These are phyloP conservation scores for Samia ricini DNA, from an alignment of 1,140 invertebrate species.

Conservation along the genomic window DNA sequence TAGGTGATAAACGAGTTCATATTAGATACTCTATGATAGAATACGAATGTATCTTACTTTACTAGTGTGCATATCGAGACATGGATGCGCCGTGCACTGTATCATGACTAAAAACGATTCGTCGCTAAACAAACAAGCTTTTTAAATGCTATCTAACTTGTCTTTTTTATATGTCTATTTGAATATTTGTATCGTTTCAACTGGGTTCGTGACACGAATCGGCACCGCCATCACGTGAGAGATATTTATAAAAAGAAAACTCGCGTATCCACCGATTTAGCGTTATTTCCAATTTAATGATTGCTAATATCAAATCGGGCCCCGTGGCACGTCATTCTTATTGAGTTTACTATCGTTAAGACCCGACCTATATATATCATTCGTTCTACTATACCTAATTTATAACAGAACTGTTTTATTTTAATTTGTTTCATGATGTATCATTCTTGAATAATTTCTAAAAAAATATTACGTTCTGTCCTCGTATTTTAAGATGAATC, in stretches of 20 bases:
- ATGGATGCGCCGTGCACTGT: conserved; percentile 56
- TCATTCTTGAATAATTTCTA: no score
- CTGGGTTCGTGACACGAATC: conserved; percentile 68
- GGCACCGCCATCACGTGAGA: conserved; percentile 73
- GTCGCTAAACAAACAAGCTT: conserved; percentile 73
- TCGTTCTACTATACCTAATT: no score
- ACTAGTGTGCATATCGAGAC: conserved; percentile 15
- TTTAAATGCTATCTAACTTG: conserved; percentile 77
- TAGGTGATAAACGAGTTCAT: no score
- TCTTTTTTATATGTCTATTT: conserved; percentile 75
- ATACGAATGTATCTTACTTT: no score
- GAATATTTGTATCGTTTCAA: conserved; percentile 72
- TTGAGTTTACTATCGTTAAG: conserved; percentile 44
- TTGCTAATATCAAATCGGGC: conserved; percentile 70
- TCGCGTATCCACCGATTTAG: conserved; percentile 67
- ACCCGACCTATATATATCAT: conserved; percentile 19
- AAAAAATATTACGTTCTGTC: no score
- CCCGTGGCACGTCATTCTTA: conserved; percentile 55
- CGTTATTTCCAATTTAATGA: conserved; percentile 77
- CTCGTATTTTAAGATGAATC: no score
- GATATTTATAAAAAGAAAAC: conserved; percentile 76
- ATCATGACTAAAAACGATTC: conserved; percentile 71
- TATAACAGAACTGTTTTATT: no score
- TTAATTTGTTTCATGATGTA: no score
- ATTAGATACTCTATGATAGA: no score